Percentiles rank a stretch among this genome's conserved stretches.
These are phyloP conservation scores for Oxytorus armatus DNA, from an alignment of 2,888 invertebrate genomes.

Conservation along the genomic window DNA sequence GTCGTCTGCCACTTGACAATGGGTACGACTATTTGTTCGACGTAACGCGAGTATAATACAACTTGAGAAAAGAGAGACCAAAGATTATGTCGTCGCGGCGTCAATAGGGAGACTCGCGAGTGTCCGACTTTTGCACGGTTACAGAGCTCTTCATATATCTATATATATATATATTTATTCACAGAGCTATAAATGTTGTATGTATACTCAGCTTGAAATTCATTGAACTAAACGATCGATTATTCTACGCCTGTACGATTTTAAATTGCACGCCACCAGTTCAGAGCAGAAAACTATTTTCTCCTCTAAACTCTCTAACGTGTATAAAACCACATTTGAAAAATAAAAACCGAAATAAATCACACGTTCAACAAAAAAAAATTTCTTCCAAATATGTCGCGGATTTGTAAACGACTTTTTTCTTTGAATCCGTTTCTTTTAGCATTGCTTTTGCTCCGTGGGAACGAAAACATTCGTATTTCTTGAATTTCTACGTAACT, in stretches of 20 bases:
- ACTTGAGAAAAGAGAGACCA: conserved; percentile 40
- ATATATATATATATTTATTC: neutral
- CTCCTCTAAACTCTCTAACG: too few species aligned
- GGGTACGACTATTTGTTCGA: conserved; percentile 41
- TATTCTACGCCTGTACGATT: conserved; percentile 4
- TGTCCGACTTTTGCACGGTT: conserved; percentile 38
- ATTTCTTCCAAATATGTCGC: neutral
- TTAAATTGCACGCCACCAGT: conserved; percentile 14
- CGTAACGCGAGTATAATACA: conserved; percentile 56
- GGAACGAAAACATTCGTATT: neutral
- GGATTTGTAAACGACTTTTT: neutral
- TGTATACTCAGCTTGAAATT: conserved; percentile 4
- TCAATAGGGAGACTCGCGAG: conserved; percentile 30
- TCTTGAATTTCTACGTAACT: neutral
- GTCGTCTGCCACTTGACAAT: conserved; percentile 51
- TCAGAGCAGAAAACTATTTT: neutral
- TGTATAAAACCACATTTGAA: too few species aligned
- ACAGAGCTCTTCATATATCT: neutral
- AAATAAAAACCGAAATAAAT: too few species aligned
- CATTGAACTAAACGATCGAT: conserved; percentile 42
- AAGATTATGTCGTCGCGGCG: conserved; percentile 34
- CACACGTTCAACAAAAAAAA: too few species aligned
- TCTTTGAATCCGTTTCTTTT: neutral
- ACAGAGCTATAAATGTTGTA: conserved; percentile 18
- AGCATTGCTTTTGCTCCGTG: neutral